Base-by-base conservation (phyloP, 2,113 vertebrate species). In the Monopterus albus region DNA sequence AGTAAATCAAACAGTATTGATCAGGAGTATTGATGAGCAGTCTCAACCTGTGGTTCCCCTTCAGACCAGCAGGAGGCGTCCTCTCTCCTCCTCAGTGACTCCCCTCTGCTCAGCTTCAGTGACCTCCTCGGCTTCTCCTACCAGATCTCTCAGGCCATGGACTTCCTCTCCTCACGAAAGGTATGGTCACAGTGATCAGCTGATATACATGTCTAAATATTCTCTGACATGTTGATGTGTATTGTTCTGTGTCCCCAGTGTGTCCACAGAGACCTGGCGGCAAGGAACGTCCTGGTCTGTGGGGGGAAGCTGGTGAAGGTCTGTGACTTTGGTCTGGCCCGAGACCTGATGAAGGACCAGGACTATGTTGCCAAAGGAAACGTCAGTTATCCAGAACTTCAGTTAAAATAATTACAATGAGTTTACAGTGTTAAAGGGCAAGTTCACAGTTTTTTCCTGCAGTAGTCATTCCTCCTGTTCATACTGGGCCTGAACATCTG, bases 111-210 rank as follows among this genome's bases (percentile, higher is more conserved):
- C 13, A 94, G 90, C 72, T 92, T 93, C 62, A 89, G 79, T 0
- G 95, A 98, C 75, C 93, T 99, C 15, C 86, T 97, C 74, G 93
- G 94, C 61, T 96, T 98, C 92, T 96, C 95, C 82, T 96, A 93
- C 88, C 96, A 99, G 75, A 94, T 98, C 78, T 93, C 96, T 67
- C 94, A 96, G 8, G 98, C 96, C 69, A 96, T 99, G 97, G 92
- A 96, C 56, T 99, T 98, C 90, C 92, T 99, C 29, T 94, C 96
- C 26, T 94, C 94, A 39, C 96, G 95, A 92, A 97, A 97, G 0
- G 98, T 98, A 88, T 0, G 36, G 29, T 12, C 4, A 6, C 31
- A 59, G 11, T 47, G 13, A 40, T 31, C 17, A n/a, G 1, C n/a
- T n/a, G n/a, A n/a, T n/a, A n/a, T n/a, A 13, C 6, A 14, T 26